These are phyloP conservation scores for Alviniconcha strummeri DNA, from an alignment of 2,888 invertebrate species.

Conservation along the genomic window DNA sequence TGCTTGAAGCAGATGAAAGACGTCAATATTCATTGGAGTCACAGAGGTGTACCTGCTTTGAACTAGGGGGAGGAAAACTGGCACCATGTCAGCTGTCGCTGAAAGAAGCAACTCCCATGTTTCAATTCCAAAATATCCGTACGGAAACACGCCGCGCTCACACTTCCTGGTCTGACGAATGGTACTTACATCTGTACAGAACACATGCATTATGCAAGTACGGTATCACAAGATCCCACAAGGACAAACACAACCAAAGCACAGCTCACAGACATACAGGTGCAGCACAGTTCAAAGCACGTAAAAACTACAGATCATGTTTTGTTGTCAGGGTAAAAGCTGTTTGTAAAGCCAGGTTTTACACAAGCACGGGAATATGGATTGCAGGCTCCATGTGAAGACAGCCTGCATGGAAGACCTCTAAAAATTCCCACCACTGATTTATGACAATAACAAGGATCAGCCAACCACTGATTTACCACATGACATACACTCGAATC, in stretches of 20 bases:
- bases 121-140: neutral
- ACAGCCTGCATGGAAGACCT: neutral
- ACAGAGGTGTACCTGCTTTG: neutral
- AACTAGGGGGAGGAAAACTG: neutral
- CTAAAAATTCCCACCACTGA: neutral
- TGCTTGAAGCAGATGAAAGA: constrained; percentile 13
- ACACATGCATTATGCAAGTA: neutral
- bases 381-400: neutral
- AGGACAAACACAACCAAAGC: constrained; percentile 4
- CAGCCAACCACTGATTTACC: too few species aligned
- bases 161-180: neutral
- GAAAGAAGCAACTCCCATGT: neutral
- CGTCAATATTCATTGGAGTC: neutral
- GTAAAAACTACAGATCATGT: neutral
- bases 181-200: neutral
- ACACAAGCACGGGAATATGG: too few species aligned
- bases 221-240: neutral
- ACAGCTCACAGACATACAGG: neutral
- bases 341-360: too few species aligned
- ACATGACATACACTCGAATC: too few species aligned
- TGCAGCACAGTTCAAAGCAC: neutral
- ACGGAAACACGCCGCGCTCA: neutral
- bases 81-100: neutral
- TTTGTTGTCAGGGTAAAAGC: too few species aligned
- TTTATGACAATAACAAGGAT: too few species aligned